Base-by-base conservation (phyloP, 2,113 vertebrate species). In the Madoqua kirkii region DNA sequence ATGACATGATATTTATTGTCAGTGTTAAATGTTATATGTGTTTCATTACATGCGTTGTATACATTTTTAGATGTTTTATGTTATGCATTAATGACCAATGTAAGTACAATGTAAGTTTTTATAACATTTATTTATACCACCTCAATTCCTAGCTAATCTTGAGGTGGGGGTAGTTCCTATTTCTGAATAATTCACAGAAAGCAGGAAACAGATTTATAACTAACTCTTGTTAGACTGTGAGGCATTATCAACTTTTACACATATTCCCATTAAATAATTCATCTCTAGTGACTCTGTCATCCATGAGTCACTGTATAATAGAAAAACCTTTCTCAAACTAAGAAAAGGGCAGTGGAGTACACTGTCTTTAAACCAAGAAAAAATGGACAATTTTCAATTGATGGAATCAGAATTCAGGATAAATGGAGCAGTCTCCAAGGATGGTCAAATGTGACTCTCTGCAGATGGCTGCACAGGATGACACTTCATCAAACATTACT, bases 201-300 rank as follows among this genome's bases (percentile, higher is more conserved):
- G 45, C 27, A 92, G 25, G 15, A 92, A 96, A 64, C 15, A 92
- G n/a, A 7, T 91, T 96, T 90, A 67, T 5, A 93, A 83, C 5
- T 40, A 84, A 64, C 12, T 84, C 71, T 85, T 90, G 1, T 57
- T 85, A 96, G 43, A 1, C 15, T 78, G 1, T 62, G 14, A 67
- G 33, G 3, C 45, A 64, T 40, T 94, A 74, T 86, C n/a, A 59
- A 81, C 71, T 97, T 67, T 84, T 97, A 76, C 45, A 48, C 17
- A 60, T 83, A 97, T 83, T 97, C 36, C 9, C 6, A 1, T 2
- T 85, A 96, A 98, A 78, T 90, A 82, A 97, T 64, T 96, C 1
- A 82, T 78, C 62, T 97, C 23, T 3, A 50, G 0, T 57, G 91
- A 21, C 0, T 45, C 83, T 85, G 97, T 43, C 54, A 54, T 31